Evolutionary conservation across 1,140 invertebrate genomes (phyloP), one percentile per base, ranked within the genome.

Genomic region (Pomacea maculata): DNA sequence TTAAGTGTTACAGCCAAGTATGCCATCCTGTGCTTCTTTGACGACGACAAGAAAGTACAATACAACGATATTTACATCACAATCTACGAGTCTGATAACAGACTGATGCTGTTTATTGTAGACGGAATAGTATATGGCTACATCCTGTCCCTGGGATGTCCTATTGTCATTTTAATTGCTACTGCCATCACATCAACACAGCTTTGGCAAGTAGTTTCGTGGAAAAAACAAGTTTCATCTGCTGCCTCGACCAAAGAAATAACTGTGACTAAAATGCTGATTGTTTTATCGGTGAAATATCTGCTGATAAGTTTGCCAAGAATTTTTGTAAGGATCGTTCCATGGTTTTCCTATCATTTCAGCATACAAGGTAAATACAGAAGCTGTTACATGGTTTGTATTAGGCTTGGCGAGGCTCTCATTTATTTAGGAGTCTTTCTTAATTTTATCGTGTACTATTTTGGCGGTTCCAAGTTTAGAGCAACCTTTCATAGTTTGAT

Each of bases 361-460:
- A 78, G 21, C 5, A 21, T 68, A 15, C 10, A 65, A n/a, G 63
- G 75, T n/a, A 29, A 65, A 5, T 29, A 67, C 34, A 21, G 68
- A 17, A 78, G 68, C 75, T 55, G 55, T n/a, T 75, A 57, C 54
- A 19, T 75, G 1, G 25, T 17, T 29, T 10, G 25, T 11, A 25
- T 55, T 2, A 57, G 73, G 73, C 14, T 75, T n/a, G 61, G 61
- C 15, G 52, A 57, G 52, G 10, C 61, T 52, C 29, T 75, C n/a
- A 19, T 57, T 14, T 75, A 75, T 25, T 9, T 75, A 52, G 61
- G 61, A 14, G 52, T 57, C 54, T 57, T 8, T 25, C 61, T 57
- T 57, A 75, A 75, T n/a, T n/a, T 75, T n/a, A n/a, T 55, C 19
- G 73, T 75, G 73, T 75, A 55, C 29, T 75, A 75, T 21, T 52